These are phyloP conservation scores for Paramuricea clavata DNA, from an alignment of 92 coral and sea anemone species.

Conservation along the genomic window DNA sequence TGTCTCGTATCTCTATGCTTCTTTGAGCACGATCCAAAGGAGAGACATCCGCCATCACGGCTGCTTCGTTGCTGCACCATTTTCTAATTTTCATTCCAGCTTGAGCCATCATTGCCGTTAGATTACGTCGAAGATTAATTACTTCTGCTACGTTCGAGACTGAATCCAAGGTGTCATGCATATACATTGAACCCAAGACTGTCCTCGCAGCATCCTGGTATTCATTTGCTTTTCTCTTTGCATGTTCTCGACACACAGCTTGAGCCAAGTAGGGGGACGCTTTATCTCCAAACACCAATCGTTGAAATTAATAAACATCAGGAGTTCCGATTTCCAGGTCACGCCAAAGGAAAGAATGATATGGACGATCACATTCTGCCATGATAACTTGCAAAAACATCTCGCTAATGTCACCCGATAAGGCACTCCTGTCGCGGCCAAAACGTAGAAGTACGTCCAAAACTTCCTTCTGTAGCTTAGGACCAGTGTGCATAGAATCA, in stretches of 20 bases:
- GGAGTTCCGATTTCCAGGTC: slow-evolving; percentile 48
- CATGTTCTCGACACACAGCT: slow-evolving; percentile 55
- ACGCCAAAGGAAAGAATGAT: slow-evolving; percentile 69
- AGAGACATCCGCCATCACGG: slow-evolving; percentile 48
- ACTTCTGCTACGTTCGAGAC: slow-evolving; percentile 51
- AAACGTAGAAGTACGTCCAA: slow-evolving; percentile 54
- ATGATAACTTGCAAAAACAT: slow-evolving; percentile 64
- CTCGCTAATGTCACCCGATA: slow-evolving; percentile 64
- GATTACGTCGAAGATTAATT: slow-evolving; percentile 21
- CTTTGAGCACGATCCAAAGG: not conserved
- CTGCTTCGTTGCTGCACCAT: slow-evolving; percentile 52
- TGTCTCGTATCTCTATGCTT: too few relatives aligned
- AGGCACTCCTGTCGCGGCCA: slow-evolving; percentile 52
- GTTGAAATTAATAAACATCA: slow-evolving; percentile 52
- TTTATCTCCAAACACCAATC: slow-evolving; percentile 51
- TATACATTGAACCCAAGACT: slow-evolving; percentile 60
- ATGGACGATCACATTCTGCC: slow-evolving; percentile 53
- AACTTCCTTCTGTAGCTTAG: slow-evolving; percentile 59
- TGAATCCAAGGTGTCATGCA: slow-evolving; percentile 66
- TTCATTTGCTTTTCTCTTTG: slow-evolving; percentile 38
- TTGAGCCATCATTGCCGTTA: slow-evolving; percentile 8
- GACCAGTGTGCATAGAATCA: slow-evolving; percentile 59
- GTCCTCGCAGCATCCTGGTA: slow-evolving; percentile 51
- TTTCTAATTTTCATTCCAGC: slow-evolving; percentile 57
- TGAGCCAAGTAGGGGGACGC: slow-evolving; percentile 66